These are phyloP conservation scores for Canis aureus DNA, from an alignment of 2,113 vertebrate species.

Conservation along the genomic window DNA sequence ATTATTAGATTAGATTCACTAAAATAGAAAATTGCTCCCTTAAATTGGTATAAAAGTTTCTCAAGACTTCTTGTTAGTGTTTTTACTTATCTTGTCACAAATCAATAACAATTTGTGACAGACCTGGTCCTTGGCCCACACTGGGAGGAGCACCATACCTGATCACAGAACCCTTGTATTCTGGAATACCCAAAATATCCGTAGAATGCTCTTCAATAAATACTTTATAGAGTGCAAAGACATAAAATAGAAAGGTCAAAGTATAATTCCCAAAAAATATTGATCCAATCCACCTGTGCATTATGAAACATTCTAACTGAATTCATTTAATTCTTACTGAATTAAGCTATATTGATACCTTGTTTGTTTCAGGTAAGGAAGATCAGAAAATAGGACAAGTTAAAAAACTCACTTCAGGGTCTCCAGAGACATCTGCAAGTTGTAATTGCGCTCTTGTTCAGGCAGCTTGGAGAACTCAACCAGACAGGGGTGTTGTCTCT, in stretches of 20 bases:
- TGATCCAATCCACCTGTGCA: neutral
- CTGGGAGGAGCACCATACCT: accelerated
- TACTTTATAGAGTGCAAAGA: neutral
- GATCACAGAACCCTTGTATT: neutral
- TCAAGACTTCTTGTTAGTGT: neutral
- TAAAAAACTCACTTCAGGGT: slow-evolving; percentile 94
- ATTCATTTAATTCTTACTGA: neutral
- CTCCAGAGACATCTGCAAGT: slow-evolving; percentile 98
- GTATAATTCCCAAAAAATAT: neutral
- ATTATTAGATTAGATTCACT: neutral
- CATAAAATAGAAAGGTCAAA: neutral
- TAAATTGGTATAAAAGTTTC: neutral
- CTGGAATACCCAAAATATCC: neutral
- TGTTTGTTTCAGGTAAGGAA: neutral
- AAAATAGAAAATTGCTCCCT: neutral
- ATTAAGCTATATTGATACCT: neutral
- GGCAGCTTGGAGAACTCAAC: slow-evolving; percentile 97
- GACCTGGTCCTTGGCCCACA: neutral
- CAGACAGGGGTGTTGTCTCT: slow-evolving; percentile 97
- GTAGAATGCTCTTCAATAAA: neutral
- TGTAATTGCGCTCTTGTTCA: slow-evolving; percentile 97
- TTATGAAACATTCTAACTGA: neutral
- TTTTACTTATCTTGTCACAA: neutral
- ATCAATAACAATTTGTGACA: neutral
- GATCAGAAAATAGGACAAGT: neutral